phyloP scores from a whole-genome alignment of 2,888 invertebrate genomes.

The Hemistola chrysoprasaria region DNA sequence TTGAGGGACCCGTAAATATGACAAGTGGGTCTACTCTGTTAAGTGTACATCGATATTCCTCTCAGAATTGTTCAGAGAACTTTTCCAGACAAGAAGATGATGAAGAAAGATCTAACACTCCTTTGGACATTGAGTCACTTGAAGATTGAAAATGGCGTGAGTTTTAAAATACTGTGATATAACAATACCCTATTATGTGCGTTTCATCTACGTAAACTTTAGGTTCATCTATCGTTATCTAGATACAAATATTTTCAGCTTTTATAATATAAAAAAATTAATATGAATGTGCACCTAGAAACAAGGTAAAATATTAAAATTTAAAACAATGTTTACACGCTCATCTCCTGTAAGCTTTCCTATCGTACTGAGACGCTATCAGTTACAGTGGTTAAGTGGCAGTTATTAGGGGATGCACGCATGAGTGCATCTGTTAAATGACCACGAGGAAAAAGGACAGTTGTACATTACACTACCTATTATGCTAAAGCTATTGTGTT shows the following conservation, averaged over 20 bases:
- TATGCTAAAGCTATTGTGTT: conserved; percentile 13
- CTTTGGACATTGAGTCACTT: conserved; percentile 61
- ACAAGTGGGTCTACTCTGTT: neutral
- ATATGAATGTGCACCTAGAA: too few species aligned
- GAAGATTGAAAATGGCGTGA: conserved; percentile 26
- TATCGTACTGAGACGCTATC: conserved; percentile 14
- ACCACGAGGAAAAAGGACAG: too few species aligned
- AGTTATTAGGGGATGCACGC: conserved; percentile 14
- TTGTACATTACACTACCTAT: too few species aligned
- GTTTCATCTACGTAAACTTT: too few species aligned
- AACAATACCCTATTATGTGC: too few species aligned
- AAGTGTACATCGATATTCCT: neutral
- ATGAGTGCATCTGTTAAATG: conserved; percentile 13
- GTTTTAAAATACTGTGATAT: conserved; percentile 17
- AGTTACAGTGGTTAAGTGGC: conserved; percentile 1
- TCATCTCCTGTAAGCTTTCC: too few species aligned
- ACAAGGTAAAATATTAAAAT: too few species aligned
- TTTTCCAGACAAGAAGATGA: conserved; percentile 28
- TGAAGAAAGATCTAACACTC: conserved; percentile 47
- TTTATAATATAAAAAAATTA: too few species aligned
- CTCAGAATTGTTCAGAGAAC: conserved; percentile 3
- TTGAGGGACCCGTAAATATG: neutral
- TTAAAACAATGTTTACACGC: too few species aligned
- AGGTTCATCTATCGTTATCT: too few species aligned
- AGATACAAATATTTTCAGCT: too few species aligned